Conservation (phyloP, 2,797 vertebrate species). For the Delichon dasypus region DNA sequence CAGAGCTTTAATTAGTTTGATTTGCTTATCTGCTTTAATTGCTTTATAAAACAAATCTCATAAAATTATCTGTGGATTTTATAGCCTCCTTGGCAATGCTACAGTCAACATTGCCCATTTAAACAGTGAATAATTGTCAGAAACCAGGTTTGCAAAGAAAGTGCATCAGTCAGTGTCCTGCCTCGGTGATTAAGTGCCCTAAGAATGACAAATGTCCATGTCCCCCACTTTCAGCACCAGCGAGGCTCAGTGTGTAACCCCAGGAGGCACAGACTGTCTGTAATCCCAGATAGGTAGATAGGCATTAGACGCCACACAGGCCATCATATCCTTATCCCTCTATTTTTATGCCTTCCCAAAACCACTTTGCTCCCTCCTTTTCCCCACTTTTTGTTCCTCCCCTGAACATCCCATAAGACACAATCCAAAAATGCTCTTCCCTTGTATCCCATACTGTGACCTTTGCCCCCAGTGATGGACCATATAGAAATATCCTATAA, state of each 20-base stretch:
- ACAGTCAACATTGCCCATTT: neutral
- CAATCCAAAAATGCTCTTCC: neutral
- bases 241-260: accelerated
- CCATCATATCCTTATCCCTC: neutral
- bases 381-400: neutral
- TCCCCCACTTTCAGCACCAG: neutral
- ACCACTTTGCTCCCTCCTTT: neutral
- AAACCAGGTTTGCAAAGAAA: neutral
- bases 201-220: neutral
- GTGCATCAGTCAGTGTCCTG: too few species aligned
- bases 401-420: neutral
- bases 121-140: neutral
- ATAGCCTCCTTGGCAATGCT: neutral
- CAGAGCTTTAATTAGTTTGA: neutral
- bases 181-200: accelerated
- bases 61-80: neutral
- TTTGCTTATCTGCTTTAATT: neutral
- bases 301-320: neutral
- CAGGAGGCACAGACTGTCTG: neutral
- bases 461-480: neutral
- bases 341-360: neutral
- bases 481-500: neutral
- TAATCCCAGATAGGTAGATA: neutral
- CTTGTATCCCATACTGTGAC: neutral
- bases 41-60: neutral